Conservation (phyloP, 1,140 invertebrate species). For the Polypedilum vanderplanki region DNA sequence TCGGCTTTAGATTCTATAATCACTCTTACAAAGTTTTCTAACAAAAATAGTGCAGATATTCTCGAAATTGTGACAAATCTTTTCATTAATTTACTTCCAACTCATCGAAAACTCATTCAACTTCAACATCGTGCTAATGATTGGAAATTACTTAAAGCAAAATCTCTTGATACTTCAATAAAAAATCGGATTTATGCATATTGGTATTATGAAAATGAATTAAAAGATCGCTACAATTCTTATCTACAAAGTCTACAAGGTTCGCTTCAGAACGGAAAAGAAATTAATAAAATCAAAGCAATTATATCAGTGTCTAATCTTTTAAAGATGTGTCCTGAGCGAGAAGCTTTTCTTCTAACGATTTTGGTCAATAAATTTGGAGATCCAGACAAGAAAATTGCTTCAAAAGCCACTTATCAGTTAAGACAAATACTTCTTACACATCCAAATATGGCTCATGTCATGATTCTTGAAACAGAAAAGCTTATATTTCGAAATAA, state of each 20-base stretch:
- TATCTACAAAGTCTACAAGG: slow-evolving; percentile 42
- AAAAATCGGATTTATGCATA: slow-evolving; percentile 45
- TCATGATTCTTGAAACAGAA: slow-evolving; percentile 83
- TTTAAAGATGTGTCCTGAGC: slow-evolving; percentile 74
- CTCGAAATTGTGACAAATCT: slow-evolving; percentile 61
- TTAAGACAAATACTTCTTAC: slow-evolving; percentile 75
- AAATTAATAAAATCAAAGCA: slow-evolving; percentile 74
- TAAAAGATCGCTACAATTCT: slow-evolving; percentile 60
- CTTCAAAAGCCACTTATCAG: slow-evolving; percentile 78
- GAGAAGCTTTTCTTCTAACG: slow-evolving; percentile 76
- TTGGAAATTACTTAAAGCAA: slow-evolving; percentile 38
- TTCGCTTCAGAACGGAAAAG: slow-evolving; percentile 44
- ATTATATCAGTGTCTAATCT: slow-evolving; percentile 71
- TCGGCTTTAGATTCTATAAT: slow-evolving; percentile 55
- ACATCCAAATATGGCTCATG: slow-evolving; percentile 87
- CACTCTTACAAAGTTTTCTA: slow-evolving; percentile 61
- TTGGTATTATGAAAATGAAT: slow-evolving; percentile 66
- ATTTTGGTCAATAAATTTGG: slow-evolving; percentile 92
- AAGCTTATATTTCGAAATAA: slow-evolving; percentile 81
- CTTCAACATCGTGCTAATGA: slow-evolving; percentile 56
- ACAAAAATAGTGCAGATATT: slow-evolving; percentile 57
- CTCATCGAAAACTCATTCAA: slow-evolving; percentile 55
- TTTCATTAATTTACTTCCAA: slow-evolving; percentile 61
- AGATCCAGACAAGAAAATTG: slow-evolving; percentile 81
- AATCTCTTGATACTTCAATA: slow-evolving; percentile 44